Base-by-base conservation (phyloP, 2,797 vertebrate genomes). In the Clarias fuscus region DNA sequence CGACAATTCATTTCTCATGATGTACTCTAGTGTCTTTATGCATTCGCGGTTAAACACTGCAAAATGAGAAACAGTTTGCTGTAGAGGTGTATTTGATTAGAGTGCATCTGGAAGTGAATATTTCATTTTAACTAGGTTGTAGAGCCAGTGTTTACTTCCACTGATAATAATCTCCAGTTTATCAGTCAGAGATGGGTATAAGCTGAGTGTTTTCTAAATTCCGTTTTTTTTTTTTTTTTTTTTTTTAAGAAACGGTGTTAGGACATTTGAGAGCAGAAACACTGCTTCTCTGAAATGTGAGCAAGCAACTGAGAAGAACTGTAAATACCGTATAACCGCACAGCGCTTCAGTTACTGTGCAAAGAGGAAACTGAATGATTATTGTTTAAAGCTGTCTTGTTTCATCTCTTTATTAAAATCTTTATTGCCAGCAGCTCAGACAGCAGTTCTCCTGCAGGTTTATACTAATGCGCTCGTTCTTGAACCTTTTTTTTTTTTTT, bases 251-350 rank as follows among this genome's bases (percentile, higher is more conserved):
- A 40, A 24, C 3, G 76, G 58, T 43, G 37, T 80, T 27, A 79
- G 58, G 76, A 80, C 61, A 80, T 64, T 56, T 80, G 76, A 85
- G 62, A 78, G 43, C 40, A 40, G 64, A 77, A 65, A 59, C 65
- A 24, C 30, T 27, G 64, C 56, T 77, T 78, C 62, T n/a, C 77
- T 78, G 61, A 67, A 65, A 79, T 27, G 64, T 85, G 75, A 78
- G 65, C 64, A 80, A 80, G 73, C 40, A 58, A 40, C 65, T 58
- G 27, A 65, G 64, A 85, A 68, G 79, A 58, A 65, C 73, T 22
- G 43, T 53, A 85, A 68, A 85, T 59, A 68, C 10, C 48, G 79
- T 40, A 68, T 18, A 78, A 78, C 43, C 72, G 27, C 71, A 43
- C 59, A 43, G 37, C 33, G 1, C 11, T n/a, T 80, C 59, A 43